Conservation (phyloP, 1,140 invertebrate genomes). For the Sitodiplosis mosellana region DNA sequence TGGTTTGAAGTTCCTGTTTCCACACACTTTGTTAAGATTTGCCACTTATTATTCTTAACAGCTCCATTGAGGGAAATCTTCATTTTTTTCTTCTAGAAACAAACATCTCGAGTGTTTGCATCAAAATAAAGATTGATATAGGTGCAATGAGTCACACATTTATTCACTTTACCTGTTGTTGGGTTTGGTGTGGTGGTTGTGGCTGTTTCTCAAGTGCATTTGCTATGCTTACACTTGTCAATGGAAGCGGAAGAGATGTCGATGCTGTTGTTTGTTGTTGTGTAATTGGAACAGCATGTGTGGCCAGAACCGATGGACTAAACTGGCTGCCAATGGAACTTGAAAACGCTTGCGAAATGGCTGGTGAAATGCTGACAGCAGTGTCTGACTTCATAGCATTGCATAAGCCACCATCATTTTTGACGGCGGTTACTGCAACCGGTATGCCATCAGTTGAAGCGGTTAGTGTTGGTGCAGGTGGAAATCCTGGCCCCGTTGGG, state of each 20-base stretch:
- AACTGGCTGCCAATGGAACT: not conserved
- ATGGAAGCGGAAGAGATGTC: not conserved
- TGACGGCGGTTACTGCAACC: constrained; percentile 28
- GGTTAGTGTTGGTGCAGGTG: constrained; percentile 27
- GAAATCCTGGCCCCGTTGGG: constrained; percentile 57
- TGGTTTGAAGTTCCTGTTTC: too few species aligned
- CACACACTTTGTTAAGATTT: too few species aligned
- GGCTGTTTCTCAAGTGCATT: too few species aligned
- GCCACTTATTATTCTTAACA: too few species aligned
- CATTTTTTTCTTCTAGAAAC: too few species aligned
- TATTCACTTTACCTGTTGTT: too few species aligned
- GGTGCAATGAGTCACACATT: too few species aligned
- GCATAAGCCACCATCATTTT: constrained; percentile 11
- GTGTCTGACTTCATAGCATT: not conserved
- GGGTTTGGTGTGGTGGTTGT: too few species aligned
- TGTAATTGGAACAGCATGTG: not conserved
- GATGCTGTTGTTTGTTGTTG: not conserved
- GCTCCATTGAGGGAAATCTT: too few species aligned
- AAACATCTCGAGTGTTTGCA: too few species aligned
- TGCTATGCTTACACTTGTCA: not conserved
- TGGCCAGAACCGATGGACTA: not conserved
- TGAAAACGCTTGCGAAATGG: not conserved
- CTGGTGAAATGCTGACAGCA: not conserved
- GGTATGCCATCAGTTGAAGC: constrained; percentile 41
- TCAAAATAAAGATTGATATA: too few species aligned